phyloP scores from a whole-genome alignment of 2,797 vertebrate genomes.

The Oreochromis grahami region DNA sequence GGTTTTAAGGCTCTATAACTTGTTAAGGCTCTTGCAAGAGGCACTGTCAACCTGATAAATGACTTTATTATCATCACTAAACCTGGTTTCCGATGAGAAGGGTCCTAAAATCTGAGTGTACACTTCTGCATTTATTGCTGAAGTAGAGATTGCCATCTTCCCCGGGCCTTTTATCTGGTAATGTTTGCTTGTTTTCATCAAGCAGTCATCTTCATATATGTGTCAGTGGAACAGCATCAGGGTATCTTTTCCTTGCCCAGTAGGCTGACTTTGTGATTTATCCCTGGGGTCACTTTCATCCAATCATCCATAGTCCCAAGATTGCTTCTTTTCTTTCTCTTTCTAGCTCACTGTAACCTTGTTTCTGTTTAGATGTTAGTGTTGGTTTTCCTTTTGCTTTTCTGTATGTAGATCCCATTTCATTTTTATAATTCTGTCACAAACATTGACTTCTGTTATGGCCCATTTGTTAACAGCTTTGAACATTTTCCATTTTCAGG shows the following conservation, averaged over 20 bases:
- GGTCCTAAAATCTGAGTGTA: accelerated
- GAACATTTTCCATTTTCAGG: neutral
- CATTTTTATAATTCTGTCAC: neutral
- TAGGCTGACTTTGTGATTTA: neutral
- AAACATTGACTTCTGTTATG: neutral
- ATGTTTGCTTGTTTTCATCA: neutral
- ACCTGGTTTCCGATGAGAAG: neutral
- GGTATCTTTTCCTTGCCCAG: neutral
- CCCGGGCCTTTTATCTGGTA: accelerated
- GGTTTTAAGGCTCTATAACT: neutral
- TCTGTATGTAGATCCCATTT: neutral
- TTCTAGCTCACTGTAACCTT: neutral
- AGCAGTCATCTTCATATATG: neutral
- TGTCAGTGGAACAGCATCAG: neutral
- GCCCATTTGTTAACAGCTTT: neutral
- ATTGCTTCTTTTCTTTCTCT: neutral
- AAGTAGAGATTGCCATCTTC: neutral
- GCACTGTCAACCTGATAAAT: neutral
- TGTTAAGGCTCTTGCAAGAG: neutral
- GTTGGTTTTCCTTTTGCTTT: neutral
- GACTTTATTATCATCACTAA: neutral
- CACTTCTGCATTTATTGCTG: neutral
- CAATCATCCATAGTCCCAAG: neutral
- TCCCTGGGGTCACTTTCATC: neutral
- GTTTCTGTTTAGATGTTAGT: neutral